Evolutionary conservation across 2,113 vertebrate genomes (phyloP), one percentile per base, ranked within the genome.

Genomic region (Pholis gunnellus): DNA sequence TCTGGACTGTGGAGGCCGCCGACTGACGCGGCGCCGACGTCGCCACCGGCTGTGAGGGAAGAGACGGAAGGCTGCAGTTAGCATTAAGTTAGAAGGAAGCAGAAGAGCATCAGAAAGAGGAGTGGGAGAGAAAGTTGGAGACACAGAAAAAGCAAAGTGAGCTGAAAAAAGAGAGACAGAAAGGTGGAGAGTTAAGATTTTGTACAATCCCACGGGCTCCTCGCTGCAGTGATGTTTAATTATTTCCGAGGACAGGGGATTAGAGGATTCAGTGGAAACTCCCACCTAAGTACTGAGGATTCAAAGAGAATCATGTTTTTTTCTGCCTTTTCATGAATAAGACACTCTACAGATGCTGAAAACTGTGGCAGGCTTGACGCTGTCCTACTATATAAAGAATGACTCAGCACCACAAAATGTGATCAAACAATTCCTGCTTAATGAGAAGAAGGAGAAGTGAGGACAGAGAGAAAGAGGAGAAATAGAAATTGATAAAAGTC

Each of bases 1-100:
- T 97, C 97, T 15, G 98, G 97, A 65, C 73, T 25, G 71, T 69
- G 75, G 50, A 22, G 29, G 78, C 60, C 25, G 36, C 20, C 15
- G 13, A 1, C 4, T 2, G 81, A 54, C 0, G 56, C 38, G 0
- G 89, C 79, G 61, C 52, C 13, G 57, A 4, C 5, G 3, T 87
- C 87, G 0, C 70, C 82, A 0, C 83, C 87, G 1, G 57, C 88
- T 91, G 79, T 2, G 44, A 38, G 34, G 9, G 72, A n/a, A 8
- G 52, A 81, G 10, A 61, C 5, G 1, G 0, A 67, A 67, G 48
- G 48, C 25, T 2, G 48, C 20, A 0, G 71, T 87, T 84, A 88
- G 72, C 56, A 0, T 56, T 34, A 57, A 2, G 46, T 79, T 27
- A 82, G 74, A 76, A 63, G 57, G 68, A 61, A 40, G 70, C 14